Conservation (phyloP, 2,797 vertebrate genomes). For the Anabacerthia variegaticeps region DNA sequence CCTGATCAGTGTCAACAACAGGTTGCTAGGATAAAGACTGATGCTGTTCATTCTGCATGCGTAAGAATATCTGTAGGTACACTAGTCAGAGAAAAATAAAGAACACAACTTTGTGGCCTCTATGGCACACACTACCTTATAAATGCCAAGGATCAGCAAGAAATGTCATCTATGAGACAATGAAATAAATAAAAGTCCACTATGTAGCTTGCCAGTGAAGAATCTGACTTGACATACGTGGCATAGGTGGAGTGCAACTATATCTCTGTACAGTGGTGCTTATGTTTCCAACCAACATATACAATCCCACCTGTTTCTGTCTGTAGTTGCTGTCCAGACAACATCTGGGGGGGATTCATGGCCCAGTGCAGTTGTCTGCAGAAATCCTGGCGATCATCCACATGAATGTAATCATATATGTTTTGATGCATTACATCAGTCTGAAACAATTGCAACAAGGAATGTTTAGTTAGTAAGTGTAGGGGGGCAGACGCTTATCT, state of each 20-base stretch:
- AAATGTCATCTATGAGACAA: background rate
- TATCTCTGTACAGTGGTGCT: constrained; percentile 37
- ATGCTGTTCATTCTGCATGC: background rate
- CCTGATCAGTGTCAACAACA: background rate
- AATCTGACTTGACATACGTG: background rate
- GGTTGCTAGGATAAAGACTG: background rate
- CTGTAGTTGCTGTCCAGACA: constrained; percentile 77
- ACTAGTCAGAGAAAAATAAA: background rate
- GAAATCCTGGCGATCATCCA: constrained; percentile 96
- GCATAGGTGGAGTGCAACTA: background rate
- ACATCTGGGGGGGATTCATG: constrained; percentile 89
- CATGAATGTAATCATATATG: constrained; percentile 95
- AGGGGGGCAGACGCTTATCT: background rate
- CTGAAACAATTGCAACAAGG: constrained; percentile 75
- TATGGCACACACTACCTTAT: background rate
- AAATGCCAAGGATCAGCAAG: background rate
- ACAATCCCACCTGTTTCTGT: constrained; percentile 75
- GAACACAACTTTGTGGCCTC: background rate
- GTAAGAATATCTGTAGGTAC: background rate
- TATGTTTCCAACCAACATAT: background rate
- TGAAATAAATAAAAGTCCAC: background rate
- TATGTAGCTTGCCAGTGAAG: background rate
- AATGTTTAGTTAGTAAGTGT: background rate
- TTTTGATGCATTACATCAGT: constrained; percentile 98
- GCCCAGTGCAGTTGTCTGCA: constrained; percentile 94